Evolutionary conservation across 2,888 invertebrate genomes (phyloP).

Genomic region (Mythimna impura): DNA sequence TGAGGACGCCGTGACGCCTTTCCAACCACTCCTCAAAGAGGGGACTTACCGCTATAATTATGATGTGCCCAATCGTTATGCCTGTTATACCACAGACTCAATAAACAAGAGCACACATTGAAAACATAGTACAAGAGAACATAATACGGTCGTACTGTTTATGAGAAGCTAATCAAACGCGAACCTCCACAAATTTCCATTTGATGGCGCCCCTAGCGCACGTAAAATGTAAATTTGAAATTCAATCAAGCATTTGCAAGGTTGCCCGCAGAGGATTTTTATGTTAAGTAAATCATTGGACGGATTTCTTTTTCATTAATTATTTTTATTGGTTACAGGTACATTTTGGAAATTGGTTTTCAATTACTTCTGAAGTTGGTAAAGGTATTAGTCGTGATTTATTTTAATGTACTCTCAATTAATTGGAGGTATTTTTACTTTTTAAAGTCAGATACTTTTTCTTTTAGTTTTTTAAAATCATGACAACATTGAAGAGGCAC

Average conservation of each 20-base stretch:
- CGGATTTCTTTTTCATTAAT: constrained; percentile 26
- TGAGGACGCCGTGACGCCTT: no score
- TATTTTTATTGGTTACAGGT: neutral
- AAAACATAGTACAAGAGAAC: neutral
- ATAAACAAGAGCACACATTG: constrained; percentile 11
- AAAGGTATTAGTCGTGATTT: neutral
- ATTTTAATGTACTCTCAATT: no score
- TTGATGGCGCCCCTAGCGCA: constrained; percentile 48
- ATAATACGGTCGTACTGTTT: constrained; percentile 22
- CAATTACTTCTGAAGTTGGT: constrained; percentile 20
- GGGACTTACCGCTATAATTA: no score
- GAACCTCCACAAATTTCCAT: constrained; percentile 50
- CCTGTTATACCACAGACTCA: neutral
- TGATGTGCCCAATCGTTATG: no score
- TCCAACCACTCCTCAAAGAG: no score
- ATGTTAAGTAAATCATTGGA: neutral
- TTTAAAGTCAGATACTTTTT: no score
- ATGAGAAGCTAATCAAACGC: constrained; percentile 48
- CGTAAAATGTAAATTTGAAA: constrained; percentile 61
- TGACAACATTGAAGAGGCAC: no score
- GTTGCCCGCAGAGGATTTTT: constrained; percentile 35
- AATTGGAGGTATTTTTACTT: no score
- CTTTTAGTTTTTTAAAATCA: no score
- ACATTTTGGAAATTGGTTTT: constrained; percentile 26
- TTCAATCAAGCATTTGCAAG: constrained; percentile 59